Conservation (phyloP, 2,113 vertebrate genomes). For the rat (Rattus norvegicus) region DNA sequence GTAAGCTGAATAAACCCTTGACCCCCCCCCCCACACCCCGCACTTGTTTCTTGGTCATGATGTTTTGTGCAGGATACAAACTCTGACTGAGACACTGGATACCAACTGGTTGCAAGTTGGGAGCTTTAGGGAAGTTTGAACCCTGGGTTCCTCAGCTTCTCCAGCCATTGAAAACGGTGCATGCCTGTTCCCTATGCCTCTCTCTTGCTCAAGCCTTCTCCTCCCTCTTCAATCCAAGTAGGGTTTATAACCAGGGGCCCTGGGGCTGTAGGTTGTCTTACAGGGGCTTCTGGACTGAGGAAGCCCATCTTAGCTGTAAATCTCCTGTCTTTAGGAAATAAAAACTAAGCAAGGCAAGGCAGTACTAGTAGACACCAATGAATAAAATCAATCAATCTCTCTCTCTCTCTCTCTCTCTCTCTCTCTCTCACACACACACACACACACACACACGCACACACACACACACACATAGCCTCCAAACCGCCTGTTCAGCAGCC, state of each 20-base stretch:
- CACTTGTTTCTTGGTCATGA: too few species aligned
- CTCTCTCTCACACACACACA: too few species aligned
- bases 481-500: background rate
- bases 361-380: background rate
- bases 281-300: background rate
- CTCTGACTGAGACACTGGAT: background rate
- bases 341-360: too few species aligned
- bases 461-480: background rate
- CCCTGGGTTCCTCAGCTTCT: background rate
- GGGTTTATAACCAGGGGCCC: background rate
- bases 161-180: background rate
- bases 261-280: fast-evolving
- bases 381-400: background rate
- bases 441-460: too few species aligned
- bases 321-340: background rate
- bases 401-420: too few species aligned
- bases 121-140: background rate
- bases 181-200: background rate
- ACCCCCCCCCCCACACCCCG: too few species aligned
- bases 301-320: background rate
- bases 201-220: background rate
- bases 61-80: too few species aligned
- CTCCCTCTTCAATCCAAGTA: fast-evolving
- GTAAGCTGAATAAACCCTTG: too few species aligned
- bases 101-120: background rate